Evolutionary conservation across 2,113 vertebrate species (phyloP).

Genomic region (Cyprinodon variegatus): DNA sequence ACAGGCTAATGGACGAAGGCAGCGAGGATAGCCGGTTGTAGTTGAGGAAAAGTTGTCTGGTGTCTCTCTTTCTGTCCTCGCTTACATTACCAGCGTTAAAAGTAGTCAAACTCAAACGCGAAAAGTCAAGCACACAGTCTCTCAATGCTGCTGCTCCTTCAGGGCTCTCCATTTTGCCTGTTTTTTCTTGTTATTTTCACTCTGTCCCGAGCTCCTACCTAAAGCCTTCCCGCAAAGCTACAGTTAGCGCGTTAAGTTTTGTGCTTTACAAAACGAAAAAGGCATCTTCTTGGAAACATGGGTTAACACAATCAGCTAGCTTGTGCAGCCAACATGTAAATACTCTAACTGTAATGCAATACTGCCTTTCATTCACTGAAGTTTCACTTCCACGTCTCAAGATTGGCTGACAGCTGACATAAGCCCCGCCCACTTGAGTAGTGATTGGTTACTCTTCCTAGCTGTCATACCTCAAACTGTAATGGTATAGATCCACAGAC

Average conservation of each 20-base stretch:
- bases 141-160: conserved; percentile 60
- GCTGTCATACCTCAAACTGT: conserved; percentile 14
- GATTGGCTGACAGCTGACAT: conserved; percentile 25
- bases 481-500: not conserved
- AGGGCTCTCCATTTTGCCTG: conserved; percentile 73
- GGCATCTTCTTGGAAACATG: not conserved
- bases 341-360: not conserved
- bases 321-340: not conserved
- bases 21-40: conserved; percentile 84
- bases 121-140: conserved; percentile 81
- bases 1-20: conserved; percentile 79
- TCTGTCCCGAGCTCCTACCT: conserved; percentile 5
- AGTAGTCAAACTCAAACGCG: conserved; percentile 77
- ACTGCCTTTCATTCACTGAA: not conserved
- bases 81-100: conserved; percentile 72
- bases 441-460: conserved; percentile 32
- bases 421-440: conserved; percentile 37
- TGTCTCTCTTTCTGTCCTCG: conserved; percentile 77
- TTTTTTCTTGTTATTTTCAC: conserved; percentile 11
- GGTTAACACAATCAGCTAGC: conserved; percentile 1
- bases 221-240: conserved; percentile 7
- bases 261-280: conserved; percentile 1
- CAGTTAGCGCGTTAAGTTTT: conserved; percentile 28
- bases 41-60: conserved; percentile 84
- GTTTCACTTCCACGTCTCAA: conserved; percentile 24